phyloP scores from a whole-genome alignment of 2,888 invertebrate genomes.

The Ichneumon xanthorius region DNA sequence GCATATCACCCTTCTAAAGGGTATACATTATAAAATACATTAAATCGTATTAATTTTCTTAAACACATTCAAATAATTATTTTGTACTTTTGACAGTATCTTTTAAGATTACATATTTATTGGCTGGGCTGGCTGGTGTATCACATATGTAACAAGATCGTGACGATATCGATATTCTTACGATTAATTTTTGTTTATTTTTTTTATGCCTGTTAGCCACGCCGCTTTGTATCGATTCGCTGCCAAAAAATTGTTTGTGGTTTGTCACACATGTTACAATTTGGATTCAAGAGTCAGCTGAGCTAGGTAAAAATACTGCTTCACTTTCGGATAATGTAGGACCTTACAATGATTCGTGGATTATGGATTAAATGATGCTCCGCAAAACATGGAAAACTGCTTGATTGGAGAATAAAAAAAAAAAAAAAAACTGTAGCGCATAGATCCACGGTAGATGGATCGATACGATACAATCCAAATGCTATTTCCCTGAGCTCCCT shows the following conservation, averaged over 20 bases:
- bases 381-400: slow-evolving; percentile 16
- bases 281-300: slow-evolving; percentile 49
- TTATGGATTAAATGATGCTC: slow-evolving; percentile 5
- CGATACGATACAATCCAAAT: slow-evolving; percentile 4
- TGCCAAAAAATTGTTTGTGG: slow-evolving; percentile 14
- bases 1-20: slow-evolving; percentile 49
- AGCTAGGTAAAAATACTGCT: slow-evolving; percentile 38
- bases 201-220: slow-evolving; percentile 8
- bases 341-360: slow-evolving; percentile 7
- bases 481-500: slow-evolving; percentile 11
- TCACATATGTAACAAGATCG: slow-evolving; percentile 61
- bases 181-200: slow-evolving; percentile 24
- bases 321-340: slow-evolving; percentile 17
- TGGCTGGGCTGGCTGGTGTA: slow-evolving; percentile 62
- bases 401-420: slow-evolving; percentile 5
- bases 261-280: slow-evolving; percentile 37
- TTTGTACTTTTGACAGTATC: slow-evolving; percentile 72
- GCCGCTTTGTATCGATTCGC: background rate
- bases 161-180: slow-evolving; percentile 43
- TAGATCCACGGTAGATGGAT: background rate
- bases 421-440: slow-evolving; percentile 20
- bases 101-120: slow-evolving; percentile 62
- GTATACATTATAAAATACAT: slow-evolving; percentile 56
- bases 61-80: slow-evolving; percentile 68
- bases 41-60: slow-evolving; percentile 54